phyloP scores from a whole-genome alignment of 2,888 invertebrate species.

The Tinea trinotella region DNA sequence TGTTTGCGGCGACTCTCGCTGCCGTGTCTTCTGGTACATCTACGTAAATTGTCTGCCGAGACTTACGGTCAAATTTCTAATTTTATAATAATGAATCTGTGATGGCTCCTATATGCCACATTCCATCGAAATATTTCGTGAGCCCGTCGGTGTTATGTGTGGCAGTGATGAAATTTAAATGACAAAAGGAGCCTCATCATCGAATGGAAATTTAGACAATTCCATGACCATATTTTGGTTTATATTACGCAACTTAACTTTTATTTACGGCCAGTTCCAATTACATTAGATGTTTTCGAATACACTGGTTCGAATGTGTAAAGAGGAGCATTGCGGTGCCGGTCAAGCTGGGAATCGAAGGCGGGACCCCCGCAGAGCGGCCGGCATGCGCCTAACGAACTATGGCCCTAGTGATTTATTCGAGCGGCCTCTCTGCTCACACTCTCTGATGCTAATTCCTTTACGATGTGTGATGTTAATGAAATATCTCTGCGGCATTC shows the following conservation, averaged over 20 bases:
- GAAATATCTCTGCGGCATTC: slow-evolving; percentile 36
- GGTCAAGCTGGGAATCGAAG: slow-evolving; percentile 55
- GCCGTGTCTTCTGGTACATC: slow-evolving; percentile 11
- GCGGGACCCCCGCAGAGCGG: slow-evolving; percentile 55
- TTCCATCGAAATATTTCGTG: not conserved
- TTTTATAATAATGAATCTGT: slow-evolving; percentile 9
- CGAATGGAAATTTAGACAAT: slow-evolving; percentile 13
- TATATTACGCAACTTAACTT: not conserved
- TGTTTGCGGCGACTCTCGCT: slow-evolving; percentile 12
- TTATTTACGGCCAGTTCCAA: not conserved
- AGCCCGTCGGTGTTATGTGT: not conserved
- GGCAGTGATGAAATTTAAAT: slow-evolving; percentile 9
- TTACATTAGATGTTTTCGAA: slow-evolving; percentile 7
- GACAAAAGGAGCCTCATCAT: slow-evolving; percentile 5
- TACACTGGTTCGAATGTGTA: slow-evolving; percentile 3
- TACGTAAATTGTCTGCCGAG: not conserved
- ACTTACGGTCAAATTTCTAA: slow-evolving; percentile 10
- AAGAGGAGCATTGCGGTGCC: not conserved
- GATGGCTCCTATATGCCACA: slow-evolving; percentile 3
- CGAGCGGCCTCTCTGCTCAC: slow-evolving; percentile 40
- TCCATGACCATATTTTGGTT: not conserved
- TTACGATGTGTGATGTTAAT: slow-evolving; percentile 58
- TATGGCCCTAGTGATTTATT: slow-evolving; percentile 54
- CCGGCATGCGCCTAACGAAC: slow-evolving; percentile 64
- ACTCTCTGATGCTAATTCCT: slow-evolving; percentile 55